Evolutionary conservation across 2,113 vertebrate species (phyloP).

Genomic region (Pteronura brasiliensis): DNA sequence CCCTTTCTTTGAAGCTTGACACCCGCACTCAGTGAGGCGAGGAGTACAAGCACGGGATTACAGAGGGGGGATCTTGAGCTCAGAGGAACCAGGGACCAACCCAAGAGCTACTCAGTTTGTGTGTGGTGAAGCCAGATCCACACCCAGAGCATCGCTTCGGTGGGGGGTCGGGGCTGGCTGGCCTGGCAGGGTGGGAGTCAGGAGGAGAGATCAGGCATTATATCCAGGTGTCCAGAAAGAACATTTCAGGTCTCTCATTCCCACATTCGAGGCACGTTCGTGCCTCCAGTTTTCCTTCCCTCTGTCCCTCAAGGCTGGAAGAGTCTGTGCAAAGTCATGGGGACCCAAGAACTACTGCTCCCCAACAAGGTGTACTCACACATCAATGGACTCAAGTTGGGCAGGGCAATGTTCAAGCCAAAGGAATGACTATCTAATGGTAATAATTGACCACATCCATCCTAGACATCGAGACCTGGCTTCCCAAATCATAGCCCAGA

Average conservation of each 20-base stretch:
- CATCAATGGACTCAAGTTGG: rapidly evolving
- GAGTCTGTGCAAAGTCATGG: background rate
- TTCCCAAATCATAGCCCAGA: background rate
- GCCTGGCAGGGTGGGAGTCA: rapidly evolving
- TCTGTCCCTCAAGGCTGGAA: background rate
- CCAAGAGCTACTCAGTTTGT: background rate
- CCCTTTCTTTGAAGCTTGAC: background rate
- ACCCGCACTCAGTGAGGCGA: rapidly evolving
- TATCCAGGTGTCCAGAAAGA: background rate
- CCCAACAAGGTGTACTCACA: background rate
- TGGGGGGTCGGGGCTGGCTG: rapidly evolving
- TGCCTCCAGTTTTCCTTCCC: background rate
- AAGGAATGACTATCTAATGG: background rate
- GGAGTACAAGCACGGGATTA: background rate
- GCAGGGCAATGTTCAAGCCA: background rate
- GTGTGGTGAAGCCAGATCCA: background rate
- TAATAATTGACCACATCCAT: background rate
- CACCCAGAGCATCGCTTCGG: rapidly evolving
- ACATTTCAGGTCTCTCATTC: background rate
- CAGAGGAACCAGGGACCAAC: background rate
- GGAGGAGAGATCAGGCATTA: background rate
- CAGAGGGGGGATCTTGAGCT: background rate
- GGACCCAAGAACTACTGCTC: background rate
- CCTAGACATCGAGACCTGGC: background rate
- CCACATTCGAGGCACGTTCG: background rate